A percentile compares a stretch with the other conserved stretches of the same genome.
Conservation (phyloP, 2,797 vertebrate genomes). For the Ctenopoma multispine region DNA sequence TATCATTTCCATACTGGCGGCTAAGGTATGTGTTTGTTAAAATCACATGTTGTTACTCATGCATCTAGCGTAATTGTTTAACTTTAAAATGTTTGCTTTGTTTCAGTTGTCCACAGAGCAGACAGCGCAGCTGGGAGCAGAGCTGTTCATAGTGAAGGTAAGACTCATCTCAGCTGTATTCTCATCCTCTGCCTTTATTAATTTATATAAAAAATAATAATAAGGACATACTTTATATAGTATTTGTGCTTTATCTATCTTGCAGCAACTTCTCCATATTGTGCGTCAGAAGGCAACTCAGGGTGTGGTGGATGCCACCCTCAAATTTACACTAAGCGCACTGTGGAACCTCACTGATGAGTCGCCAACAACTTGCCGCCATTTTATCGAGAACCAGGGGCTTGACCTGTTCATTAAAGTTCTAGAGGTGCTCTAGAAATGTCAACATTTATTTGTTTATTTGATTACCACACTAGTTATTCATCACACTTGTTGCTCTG, state of each 20-base stretch:
- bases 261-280: slow-evolving; percentile 97
- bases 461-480: slow-evolving; percentile 12
- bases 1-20: slow-evolving; percentile 98
- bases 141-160: slow-evolving; percentile 98
- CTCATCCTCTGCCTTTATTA: neutral
- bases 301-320: slow-evolving; percentile 94
- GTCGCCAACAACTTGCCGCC: slow-evolving; percentile 97
- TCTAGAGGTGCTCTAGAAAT: slow-evolving; percentile 87
- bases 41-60: neutral
- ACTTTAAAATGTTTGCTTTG: slow-evolving; percentile 1
- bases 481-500: slow-evolving; percentile 23
- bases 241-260: neutral
- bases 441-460: neutral
- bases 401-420: slow-evolving; percentile 98
- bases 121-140: slow-evolving; percentile 96
- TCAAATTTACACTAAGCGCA: slow-evolving; percentile 97
- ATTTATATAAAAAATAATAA: neutral
- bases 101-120: slow-evolving; percentile 96
- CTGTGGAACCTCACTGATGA: slow-evolving; percentile 99
- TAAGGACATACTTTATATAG: neutral
- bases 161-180: slow-evolving; percentile 24
- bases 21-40: slow-evolving; percentile 88
- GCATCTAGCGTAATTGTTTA: neutral
- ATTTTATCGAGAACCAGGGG: slow-evolving; percentile 99
- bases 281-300: slow-evolving; percentile 97